Percentiles rank a stretch among this genome's conserved stretches.
Conservation (phyloP, 2,113 vertebrate species). For the Podilymbus podiceps region DNA sequence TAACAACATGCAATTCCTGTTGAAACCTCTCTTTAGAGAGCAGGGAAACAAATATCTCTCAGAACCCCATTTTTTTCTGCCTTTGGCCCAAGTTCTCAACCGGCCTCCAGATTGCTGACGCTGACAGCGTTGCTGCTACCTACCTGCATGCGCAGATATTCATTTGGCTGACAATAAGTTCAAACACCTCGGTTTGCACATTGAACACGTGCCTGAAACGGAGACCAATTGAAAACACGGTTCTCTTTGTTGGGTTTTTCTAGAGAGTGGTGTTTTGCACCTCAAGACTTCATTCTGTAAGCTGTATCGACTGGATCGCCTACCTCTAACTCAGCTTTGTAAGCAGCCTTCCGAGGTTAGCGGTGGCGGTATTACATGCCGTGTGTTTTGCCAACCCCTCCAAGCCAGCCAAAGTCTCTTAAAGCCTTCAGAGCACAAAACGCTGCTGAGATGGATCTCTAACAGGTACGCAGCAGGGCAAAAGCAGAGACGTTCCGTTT, state of each 20-base stretch:
- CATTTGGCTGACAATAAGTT: background rate
- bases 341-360: background rate
- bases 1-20: background rate
- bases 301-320: background rate
- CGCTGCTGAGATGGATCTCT: background rate
- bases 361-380: background rate
- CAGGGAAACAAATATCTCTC: background rate
- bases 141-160: background rate
- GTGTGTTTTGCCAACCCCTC: background rate
- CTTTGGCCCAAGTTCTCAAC: background rate
- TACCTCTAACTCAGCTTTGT: background rate
- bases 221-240: background rate
- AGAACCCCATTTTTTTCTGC: background rate
- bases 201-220: background rate
- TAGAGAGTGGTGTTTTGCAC: slow-evolving; percentile 10
- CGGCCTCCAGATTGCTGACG: background rate
- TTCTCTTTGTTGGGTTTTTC: slow-evolving; percentile 41
- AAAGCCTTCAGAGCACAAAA: slow-evolving; percentile 41
- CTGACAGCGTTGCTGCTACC: background rate
- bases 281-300: background rate
- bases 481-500: background rate
- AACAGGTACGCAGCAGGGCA: background rate
- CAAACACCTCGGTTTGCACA: background rate
- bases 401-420: background rate
- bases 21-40: background rate